Conservation (phyloP, 2,113 vertebrate genomes). For the Phalacrocorax pelagicus region DNA sequence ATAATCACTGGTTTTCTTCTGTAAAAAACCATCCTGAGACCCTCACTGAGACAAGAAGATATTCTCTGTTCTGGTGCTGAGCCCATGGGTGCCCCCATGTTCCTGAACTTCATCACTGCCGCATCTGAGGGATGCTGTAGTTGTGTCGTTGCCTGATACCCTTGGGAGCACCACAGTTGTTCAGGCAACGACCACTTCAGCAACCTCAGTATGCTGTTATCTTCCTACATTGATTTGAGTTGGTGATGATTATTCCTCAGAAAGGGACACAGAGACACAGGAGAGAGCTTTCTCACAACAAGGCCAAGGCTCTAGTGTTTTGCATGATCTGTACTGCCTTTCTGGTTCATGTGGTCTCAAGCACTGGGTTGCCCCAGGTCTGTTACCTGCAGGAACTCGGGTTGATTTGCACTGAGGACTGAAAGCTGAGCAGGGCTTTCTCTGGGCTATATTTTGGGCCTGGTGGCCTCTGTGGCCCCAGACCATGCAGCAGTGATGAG, state of each 20-base stretch:
- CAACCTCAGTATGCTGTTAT: neutral
- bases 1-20: neutral
- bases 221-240: neutral
- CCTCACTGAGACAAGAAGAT: neutral
- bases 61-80: neutral
- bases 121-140: neutral
- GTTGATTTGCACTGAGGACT: neutral
- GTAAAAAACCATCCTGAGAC: neutral
- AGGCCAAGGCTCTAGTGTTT: neutral
- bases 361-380: neutral
- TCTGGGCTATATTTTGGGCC: neutral
- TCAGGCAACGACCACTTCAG: neutral
- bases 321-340: neutral
- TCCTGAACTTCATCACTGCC: neutral
- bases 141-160: neutral
- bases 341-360: neutral
- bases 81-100: neutral
- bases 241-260: neutral
- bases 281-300: neutral
- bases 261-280: neutral
- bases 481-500: neutral
- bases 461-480: neutral
- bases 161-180: neutral
- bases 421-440: neutral
- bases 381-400: neutral